Conservation (phyloP, 2,113 vertebrate genomes). For the Cynopterus brachyotis region DNA sequence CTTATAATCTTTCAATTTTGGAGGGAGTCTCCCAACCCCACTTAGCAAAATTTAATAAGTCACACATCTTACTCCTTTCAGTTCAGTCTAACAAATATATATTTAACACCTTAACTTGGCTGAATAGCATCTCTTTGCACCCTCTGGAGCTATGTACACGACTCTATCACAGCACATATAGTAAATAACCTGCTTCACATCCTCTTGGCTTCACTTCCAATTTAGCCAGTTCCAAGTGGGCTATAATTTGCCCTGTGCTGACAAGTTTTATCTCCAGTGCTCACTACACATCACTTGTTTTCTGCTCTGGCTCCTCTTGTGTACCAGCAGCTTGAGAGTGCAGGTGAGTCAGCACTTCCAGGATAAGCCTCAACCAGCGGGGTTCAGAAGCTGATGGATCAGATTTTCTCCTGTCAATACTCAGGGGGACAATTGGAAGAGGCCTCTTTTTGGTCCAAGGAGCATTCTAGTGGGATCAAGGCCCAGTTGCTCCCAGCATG, state of each 20-base stretch:
- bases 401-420: background rate
- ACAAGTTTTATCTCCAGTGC: background rate
- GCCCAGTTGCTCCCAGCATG: background rate
- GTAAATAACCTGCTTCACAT: no score
- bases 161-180: no score
- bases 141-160: background rate
- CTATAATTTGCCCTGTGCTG: background rate
- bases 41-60: background rate
- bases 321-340: background rate
- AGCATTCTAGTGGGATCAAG: background rate
- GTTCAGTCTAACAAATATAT: background rate
- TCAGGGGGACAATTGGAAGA: background rate
- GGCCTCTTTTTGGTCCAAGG: background rate
- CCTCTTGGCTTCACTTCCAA: background rate
- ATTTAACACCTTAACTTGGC: background rate
- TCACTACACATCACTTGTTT: no score
- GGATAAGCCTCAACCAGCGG: no score
- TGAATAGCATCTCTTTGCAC: background rate
- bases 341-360: background rate
- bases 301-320: background rate
- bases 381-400: background rate
- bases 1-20: background rate
- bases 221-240: background rate
- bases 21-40: background rate
- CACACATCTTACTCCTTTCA: background rate